phyloP scores from a whole-genome alignment of 2,797 vertebrate genomes.

The Merluccius polli region DNA sequence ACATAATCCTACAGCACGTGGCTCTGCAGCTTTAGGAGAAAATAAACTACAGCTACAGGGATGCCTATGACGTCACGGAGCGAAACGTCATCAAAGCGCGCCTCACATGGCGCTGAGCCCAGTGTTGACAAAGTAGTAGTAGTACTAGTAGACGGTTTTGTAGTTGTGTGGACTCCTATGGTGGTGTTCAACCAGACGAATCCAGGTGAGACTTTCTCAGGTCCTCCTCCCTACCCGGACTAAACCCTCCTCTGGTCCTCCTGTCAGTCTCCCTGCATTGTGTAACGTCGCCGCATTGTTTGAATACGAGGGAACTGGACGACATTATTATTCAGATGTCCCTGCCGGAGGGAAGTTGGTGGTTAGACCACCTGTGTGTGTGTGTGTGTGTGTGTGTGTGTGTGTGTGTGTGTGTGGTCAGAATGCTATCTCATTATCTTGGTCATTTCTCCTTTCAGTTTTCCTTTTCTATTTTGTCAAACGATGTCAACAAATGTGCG shows the following conservation, averaged over 20 bases:
- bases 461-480: no score
- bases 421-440: no score
- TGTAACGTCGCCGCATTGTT: constrained; percentile 52
- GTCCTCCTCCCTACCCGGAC: neutral
- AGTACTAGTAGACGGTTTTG: neutral
- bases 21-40: neutral
- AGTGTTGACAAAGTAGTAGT: no score
- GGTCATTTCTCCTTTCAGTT: no score
- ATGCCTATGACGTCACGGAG: accelerated
- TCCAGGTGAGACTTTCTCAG: neutral
- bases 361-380: constrained; percentile 53
- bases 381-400: neutral
- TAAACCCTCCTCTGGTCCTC: neutral
- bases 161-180: neutral
- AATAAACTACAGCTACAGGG: constrained; percentile 42
- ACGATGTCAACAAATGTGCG: no score
- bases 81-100: constrained; percentile 53
- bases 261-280: neutral
- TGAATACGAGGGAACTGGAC: constrained; percentile 54
- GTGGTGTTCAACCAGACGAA: neutral
- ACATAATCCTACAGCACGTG: no score
- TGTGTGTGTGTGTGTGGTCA: constrained; percentile 23
- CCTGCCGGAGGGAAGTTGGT: constrained; percentile 57
- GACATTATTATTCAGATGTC: constrained; percentile 60
- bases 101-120: neutral